These are phyloP conservation scores for Helleia helle DNA, from an alignment of 2,888 invertebrate species.

Conservation along the genomic window DNA sequence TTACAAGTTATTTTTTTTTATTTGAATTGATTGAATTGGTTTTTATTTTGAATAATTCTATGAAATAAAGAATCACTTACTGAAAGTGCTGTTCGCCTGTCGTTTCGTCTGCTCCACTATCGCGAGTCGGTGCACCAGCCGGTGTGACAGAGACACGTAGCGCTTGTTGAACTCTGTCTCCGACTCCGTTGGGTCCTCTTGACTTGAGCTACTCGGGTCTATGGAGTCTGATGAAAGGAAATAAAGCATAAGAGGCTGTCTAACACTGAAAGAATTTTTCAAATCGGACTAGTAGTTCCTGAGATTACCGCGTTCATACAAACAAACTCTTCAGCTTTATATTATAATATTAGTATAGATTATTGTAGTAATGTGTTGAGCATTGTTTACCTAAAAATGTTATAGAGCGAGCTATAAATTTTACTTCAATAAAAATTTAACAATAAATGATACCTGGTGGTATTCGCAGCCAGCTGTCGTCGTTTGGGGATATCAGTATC, in stretches of 20 bases:
- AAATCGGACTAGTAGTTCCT: too few relatives aligned
- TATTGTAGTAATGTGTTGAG: too few relatives aligned
- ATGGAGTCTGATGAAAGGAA: constrained; percentile 41
- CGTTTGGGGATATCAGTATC: constrained; percentile 72
- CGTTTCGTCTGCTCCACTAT: constrained; percentile 92
- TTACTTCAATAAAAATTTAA: too few relatives aligned
- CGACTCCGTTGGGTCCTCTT: constrained; percentile 78
- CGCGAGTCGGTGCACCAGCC: constrained; percentile 91
- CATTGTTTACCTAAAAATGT: too few relatives aligned
- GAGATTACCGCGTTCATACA: too few relatives aligned
- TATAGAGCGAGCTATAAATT: too few relatives aligned
- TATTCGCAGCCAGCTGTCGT: constrained; percentile 61
- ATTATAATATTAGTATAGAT: too few relatives aligned
- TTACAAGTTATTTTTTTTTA: too few relatives aligned
- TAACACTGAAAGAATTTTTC: too few relatives aligned
- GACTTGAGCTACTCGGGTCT: constrained; percentile 34
- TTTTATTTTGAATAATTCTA: too few relatives aligned
- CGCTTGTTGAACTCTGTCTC: constrained; percentile 89
- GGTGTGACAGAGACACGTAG: constrained; percentile 90
- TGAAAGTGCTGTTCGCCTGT: constrained; percentile 86
- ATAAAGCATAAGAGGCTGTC: background rate
- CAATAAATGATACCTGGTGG: constrained; percentile 57
- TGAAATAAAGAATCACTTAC: constrained; percentile 73
- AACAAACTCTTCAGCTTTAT: too few relatives aligned
- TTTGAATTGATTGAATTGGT: too few relatives aligned